Evolutionary conservation across 2,113 vertebrate species (phyloP).

Genomic region (Verasper variegatus): DNA sequence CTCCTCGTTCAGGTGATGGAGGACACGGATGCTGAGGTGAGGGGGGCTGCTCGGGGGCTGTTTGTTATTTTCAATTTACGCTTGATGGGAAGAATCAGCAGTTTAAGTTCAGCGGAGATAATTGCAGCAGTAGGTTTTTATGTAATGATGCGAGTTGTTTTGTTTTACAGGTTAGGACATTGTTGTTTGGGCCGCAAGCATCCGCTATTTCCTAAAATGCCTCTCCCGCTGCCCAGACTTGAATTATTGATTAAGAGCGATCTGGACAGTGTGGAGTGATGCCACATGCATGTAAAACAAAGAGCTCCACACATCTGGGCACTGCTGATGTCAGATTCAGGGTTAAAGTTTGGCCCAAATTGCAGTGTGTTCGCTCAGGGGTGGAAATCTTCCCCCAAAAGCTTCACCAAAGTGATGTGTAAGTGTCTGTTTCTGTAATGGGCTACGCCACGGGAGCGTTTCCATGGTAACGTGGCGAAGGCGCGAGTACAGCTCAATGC

Average conservation of each 20-base stretch:
- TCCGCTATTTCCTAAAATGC: background rate
- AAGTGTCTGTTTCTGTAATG: constrained; percentile 79
- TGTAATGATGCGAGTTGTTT: constrained; percentile 29
- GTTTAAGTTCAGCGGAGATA: constrained; percentile 38
- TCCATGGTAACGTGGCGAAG: constrained; percentile 79
- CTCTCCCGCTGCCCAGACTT: too few species aligned
- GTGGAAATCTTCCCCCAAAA: constrained; percentile 37
- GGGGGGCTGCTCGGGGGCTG: constrained; percentile 46
- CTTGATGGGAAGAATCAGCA: constrained; percentile 67
- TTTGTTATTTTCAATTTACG: constrained; percentile 61
- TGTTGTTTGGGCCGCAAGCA: background rate
- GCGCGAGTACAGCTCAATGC: constrained; percentile 73
- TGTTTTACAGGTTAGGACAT: background rate
- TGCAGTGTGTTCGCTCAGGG: background rate
- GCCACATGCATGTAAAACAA: background rate
- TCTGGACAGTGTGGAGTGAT: background rate
- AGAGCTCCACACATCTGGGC: background rate
- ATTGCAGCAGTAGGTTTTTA: constrained; percentile 47
- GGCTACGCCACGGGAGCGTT: constrained; percentile 77
- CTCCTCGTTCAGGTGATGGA: constrained; percentile 67
- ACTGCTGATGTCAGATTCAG: constrained; percentile 16
- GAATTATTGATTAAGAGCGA: too few species aligned
- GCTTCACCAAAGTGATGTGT: constrained; percentile 73
- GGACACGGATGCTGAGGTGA: constrained; percentile 47
- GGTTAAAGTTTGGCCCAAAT: constrained; percentile 51